A percentile compares a stretch with the other conserved stretches of the same genome.
phyloP scores from a whole-genome alignment of 2,113 vertebrate genomes.

The Epinephelus moara region DNA sequence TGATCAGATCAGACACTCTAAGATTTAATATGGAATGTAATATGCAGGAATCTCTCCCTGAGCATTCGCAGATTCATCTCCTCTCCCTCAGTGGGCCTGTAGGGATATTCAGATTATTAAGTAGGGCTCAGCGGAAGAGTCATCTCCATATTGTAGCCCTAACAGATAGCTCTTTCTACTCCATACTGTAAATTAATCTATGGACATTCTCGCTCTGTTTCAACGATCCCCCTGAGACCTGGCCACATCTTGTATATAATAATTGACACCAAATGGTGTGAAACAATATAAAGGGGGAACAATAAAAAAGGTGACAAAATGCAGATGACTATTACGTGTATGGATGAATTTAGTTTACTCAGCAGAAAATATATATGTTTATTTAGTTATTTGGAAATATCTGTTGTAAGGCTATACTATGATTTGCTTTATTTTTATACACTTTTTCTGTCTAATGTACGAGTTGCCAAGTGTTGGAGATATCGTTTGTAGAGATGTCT shows the following conservation, averaged over 20 bases:
- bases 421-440: slow-evolving; percentile 21
- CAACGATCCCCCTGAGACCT: slow-evolving; percentile 78
- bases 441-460: too few species aligned
- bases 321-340: slow-evolving; percentile 63
- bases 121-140: slow-evolving; percentile 85
- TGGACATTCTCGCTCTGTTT: slow-evolving; percentile 74
- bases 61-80: slow-evolving; percentile 84
- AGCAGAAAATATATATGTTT: slow-evolving; percentile 35
- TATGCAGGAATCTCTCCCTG: slow-evolving; percentile 82
- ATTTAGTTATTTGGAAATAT: slow-evolving; percentile 34
- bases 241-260: slow-evolving; percentile 74
- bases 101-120: slow-evolving; percentile 89
- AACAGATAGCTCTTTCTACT: slow-evolving; percentile 79
- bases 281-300: slow-evolving; percentile 72
- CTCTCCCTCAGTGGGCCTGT: slow-evolving; percentile 84
- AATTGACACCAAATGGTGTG: slow-evolving; percentile 75
- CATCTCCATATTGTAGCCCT: slow-evolving; percentile 83
- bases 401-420: neutral
- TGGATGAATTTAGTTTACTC: slow-evolving; percentile 64
- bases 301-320: slow-evolving; percentile 49
- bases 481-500: too few species aligned
- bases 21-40: slow-evolving; percentile 85
- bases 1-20: slow-evolving; percentile 83
- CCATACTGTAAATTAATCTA: slow-evolving; percentile 84
- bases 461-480: too few species aligned